Percentiles rank a stretch among this genome's conserved stretches.
phyloP scores from a whole-genome alignment of 2,113 vertebrate genomes.

The Melanocharis versteri region DNA sequence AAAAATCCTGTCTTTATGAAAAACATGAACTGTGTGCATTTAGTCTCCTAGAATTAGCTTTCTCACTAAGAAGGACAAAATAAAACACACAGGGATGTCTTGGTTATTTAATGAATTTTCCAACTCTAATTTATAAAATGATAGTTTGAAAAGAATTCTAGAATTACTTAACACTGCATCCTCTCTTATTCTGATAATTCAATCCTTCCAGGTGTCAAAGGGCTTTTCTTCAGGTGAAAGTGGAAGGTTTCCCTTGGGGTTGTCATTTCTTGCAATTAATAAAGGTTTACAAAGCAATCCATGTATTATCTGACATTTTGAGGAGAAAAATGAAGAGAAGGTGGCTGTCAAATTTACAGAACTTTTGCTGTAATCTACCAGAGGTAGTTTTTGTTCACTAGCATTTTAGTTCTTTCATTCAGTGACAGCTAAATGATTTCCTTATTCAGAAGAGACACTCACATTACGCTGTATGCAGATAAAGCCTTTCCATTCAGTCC shows the following conservation, averaged over 20 bases:
- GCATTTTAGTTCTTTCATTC: not conserved
- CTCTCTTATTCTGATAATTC: not conserved
- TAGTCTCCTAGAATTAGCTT: not conserved
- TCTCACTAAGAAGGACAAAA: not conserved
- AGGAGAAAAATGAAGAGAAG: not conserved
- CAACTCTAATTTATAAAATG: not conserved
- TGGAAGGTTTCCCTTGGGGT: not conserved
- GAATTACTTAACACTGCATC: not conserved
- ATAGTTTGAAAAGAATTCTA: not conserved
- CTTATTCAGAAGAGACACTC: not conserved
- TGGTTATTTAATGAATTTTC: not conserved
- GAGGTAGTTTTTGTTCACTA: not conserved
- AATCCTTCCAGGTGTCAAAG: not conserved
- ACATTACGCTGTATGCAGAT: not conserved
- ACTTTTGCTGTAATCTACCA: not conserved
- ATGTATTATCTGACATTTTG: not conserved
- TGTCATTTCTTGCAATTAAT: not conserved
- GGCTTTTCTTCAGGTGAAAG: not conserved
- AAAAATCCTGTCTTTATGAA: not conserved
- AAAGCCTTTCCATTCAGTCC: not conserved
- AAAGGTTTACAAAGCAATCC: not conserved
- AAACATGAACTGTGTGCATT: not conserved
- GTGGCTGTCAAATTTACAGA: not conserved
- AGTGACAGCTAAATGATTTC: not conserved
- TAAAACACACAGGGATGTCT: not conserved